phyloP scores from a whole-genome alignment of 2,888 invertebrate genomes.

The Phrixothrix hirtus region DNA sequence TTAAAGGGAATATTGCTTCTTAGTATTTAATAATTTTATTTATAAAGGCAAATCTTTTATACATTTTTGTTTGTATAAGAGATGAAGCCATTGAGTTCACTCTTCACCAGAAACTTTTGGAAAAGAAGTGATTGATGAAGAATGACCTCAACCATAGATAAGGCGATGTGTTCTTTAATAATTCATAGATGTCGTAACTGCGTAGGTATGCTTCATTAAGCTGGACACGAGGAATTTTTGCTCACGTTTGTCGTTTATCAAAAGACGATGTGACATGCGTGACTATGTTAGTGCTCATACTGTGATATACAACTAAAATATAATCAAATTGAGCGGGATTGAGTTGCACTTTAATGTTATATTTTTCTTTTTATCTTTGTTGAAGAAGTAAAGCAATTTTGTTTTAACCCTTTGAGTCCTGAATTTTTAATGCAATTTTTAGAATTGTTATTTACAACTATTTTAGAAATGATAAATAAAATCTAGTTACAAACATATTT shows the following conservation, averaged over 20 bases:
- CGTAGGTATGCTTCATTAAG: slow-evolving; percentile 46
- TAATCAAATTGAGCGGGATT: slow-evolving; percentile 23
- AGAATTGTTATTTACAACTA: too few species aligned
- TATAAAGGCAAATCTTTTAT: slow-evolving; percentile 7
- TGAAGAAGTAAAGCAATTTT: too few species aligned
- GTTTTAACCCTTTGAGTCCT: too few species aligned
- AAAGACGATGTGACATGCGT: slow-evolving; percentile 35
- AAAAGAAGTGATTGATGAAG: neutral
- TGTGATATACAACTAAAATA: slow-evolving; percentile 30
- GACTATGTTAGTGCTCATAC: slow-evolving; percentile 27
- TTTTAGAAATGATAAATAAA: too few species aligned
- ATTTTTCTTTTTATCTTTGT: too few species aligned
- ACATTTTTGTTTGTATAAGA: slow-evolving; percentile 8
- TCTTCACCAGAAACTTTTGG: neutral
- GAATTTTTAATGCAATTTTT: too few species aligned
- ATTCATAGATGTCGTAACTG: slow-evolving; percentile 50
- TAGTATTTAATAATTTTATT: slow-evolving; percentile 18
- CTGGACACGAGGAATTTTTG: slow-evolving; percentile 30
- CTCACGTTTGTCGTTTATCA: slow-evolving; percentile 44
- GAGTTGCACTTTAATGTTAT: too few species aligned
- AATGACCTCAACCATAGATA: slow-evolving; percentile 37
- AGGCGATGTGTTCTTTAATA: slow-evolving; percentile 53
- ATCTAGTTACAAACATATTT: too few species aligned
- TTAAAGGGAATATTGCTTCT: too few species aligned
- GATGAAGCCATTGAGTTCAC: neutral